phyloP scores from a whole-genome alignment of 2,888 invertebrate genomes.

The Protonemura montana region DNA sequence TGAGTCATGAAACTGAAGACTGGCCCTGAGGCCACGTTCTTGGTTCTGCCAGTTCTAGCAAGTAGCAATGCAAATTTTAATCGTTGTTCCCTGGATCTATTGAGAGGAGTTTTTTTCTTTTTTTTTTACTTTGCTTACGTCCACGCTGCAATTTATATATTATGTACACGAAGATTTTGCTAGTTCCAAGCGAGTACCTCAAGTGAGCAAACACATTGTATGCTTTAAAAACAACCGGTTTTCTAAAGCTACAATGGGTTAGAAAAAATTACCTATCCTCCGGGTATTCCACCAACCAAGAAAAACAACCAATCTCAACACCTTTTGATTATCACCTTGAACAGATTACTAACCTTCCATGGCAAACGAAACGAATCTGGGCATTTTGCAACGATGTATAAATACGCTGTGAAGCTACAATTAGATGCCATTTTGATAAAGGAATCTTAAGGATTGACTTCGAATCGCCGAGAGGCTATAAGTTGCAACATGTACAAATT shows the following conservation, averaged over 20 bases:
- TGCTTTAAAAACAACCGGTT: constrained; percentile 8
- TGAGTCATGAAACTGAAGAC: neutral
- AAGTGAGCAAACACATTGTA: neutral
- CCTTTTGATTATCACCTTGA: constrained; percentile 13
- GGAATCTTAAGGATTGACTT: constrained; percentile 10
- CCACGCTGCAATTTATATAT: neutral
- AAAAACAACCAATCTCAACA: neutral
- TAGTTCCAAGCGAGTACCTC: neutral
- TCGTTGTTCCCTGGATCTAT: neutral
- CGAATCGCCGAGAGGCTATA: neutral
- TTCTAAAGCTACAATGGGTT: neutral
- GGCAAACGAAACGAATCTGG: neutral
- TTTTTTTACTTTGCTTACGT: neutral
- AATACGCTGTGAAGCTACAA: neutral
- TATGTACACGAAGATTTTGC: neutral
- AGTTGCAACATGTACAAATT: constrained; percentile 17
- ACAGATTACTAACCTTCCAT: constrained; percentile 17
- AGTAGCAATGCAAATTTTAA: too few species aligned
- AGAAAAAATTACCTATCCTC: constrained; percentile 2
- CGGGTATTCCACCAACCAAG: neutral
- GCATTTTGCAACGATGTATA: neutral
- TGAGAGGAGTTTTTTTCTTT: neutral
- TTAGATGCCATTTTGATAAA: neutral
- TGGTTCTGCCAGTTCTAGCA: neutral
- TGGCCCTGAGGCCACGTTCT: neutral